Evolutionary conservation across 1,140 invertebrate genomes (phyloP), one percentile per base, ranked within the genome.

Genomic region (Harpegnathos saltator): DNA sequence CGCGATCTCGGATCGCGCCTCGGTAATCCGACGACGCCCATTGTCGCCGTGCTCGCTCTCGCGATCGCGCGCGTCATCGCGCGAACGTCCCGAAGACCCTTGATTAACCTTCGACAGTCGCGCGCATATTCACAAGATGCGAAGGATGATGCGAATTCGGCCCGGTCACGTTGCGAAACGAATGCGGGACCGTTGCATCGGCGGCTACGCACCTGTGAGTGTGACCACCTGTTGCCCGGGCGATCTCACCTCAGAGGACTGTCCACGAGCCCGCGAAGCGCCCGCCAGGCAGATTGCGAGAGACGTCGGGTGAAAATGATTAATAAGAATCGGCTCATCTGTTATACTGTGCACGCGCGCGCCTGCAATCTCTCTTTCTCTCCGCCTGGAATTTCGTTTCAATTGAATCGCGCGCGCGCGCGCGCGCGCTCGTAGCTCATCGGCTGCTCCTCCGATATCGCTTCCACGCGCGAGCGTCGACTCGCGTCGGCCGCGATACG

Each of bases 221-320:
- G n/a, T n/a, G 65, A 63, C 50, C 80, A 88, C 73, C 85, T 84
- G 86, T 88, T 87, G 74, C 82, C 56, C 50, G 50, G 62, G 14
- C 44, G 17, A 44, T 74, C 54, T 26, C 48, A 38, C 59, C 54
- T 56, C 38, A 14, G n/a, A n/a, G 58, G 52, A 33, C 50, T 84
- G 65, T 82, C 63, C 68, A 59, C 22, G 52, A 50, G 54, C 85
- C 58, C 56, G 29, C 50, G 17, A 63, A 75, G 29, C 66, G 56
- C 22, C n/a, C 56, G 44, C 54, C 58, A 56, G 71, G 61, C 54
- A 81, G 38, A 84, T 88, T 66, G 83, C 77, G 71, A 87, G 52
- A 87, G 65, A 69, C 44, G 66, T 74, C 82, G 29, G 19, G 33
- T 44, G 58, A 68, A 87, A 85, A 87, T 88, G 75, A 88, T 87